phyloP scores from a whole-genome alignment of 2,888 invertebrate species.

The Pherbina coryleti region DNA sequence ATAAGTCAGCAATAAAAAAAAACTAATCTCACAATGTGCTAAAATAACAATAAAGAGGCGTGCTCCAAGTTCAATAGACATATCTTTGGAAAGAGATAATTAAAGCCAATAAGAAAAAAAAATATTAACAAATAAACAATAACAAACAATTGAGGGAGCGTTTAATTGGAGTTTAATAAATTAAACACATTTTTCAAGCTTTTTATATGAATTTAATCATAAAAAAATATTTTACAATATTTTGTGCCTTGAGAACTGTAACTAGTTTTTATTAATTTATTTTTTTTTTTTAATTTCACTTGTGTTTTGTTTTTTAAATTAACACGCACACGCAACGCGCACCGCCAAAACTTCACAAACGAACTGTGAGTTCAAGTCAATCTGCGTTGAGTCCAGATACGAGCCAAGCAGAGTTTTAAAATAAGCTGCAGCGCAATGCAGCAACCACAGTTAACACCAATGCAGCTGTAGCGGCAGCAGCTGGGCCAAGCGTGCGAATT shows the following conservation, averaged over 20 bases:
- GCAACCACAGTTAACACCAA: neutral
- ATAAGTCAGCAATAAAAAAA: neutral
- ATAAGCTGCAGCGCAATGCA: neutral
- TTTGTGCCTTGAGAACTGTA: neutral
- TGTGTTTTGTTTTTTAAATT: neutral
- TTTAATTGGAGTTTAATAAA: conserved; percentile 17
- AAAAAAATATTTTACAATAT: neutral
- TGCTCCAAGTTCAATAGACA: too few relatives aligned
- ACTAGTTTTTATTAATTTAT: neutral
- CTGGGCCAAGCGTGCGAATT: conserved; percentile 7
- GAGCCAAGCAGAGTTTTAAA: neutral
- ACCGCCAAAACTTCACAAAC: neutral
- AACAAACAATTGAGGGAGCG: conserved; percentile 20
- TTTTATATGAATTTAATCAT: neutral
- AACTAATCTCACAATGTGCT: neutral
- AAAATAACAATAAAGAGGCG: neutral
- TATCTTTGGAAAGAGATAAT: too few relatives aligned
- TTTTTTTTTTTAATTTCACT: neutral
- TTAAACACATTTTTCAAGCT: neutral
- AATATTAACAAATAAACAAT: neutral
- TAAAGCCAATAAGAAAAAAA: neutral
- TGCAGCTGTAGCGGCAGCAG: neutral
- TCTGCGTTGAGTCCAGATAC: neutral
- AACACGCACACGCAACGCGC: neutral
- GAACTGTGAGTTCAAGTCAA: neutral